phyloP scores from a whole-genome alignment of 2,888 invertebrate genomes.

The Cerceris ruficornis region DNA sequence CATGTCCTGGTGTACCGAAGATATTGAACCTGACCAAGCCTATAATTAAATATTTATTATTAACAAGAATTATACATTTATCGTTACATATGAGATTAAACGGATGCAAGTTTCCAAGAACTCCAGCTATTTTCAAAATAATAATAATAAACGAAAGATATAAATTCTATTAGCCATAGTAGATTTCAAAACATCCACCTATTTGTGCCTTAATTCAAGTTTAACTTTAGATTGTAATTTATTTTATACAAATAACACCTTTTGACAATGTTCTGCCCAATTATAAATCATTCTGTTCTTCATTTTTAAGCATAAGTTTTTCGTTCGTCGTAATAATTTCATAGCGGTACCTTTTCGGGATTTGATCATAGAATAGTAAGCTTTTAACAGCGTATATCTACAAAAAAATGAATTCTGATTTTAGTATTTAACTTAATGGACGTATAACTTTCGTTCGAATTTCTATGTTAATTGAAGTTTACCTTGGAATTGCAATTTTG shows the following conservation, averaged over 20 bases:
- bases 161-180: too few relatives aligned
- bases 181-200: too few relatives aligned
- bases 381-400: constrained; percentile 79
- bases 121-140: too few relatives aligned
- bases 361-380: constrained; percentile 83
- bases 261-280: constrained; percentile 83
- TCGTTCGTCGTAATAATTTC: constrained; percentile 80
- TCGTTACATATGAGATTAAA: background rate
- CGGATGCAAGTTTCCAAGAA: too few relatives aligned
- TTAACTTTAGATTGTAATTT: background rate
- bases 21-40: constrained; percentile 83
- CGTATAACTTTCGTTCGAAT: background rate
- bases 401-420: background rate
- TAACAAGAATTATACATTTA: background rate
- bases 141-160: too few relatives aligned
- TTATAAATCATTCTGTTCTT: constrained; percentile 81
- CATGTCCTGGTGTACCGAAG: constrained; percentile 80
- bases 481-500: constrained; percentile 63
- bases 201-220: background rate
- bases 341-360: constrained; percentile 80
- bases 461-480: constrained; percentile 13
- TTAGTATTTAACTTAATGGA: background rate
- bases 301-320: constrained; percentile 78
- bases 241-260: constrained; percentile 76
- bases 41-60: constrained; percentile 68